These are phyloP conservation scores for Microdon myrmicae DNA, from an alignment of 2,888 invertebrate species.

Conservation along the genomic window DNA sequence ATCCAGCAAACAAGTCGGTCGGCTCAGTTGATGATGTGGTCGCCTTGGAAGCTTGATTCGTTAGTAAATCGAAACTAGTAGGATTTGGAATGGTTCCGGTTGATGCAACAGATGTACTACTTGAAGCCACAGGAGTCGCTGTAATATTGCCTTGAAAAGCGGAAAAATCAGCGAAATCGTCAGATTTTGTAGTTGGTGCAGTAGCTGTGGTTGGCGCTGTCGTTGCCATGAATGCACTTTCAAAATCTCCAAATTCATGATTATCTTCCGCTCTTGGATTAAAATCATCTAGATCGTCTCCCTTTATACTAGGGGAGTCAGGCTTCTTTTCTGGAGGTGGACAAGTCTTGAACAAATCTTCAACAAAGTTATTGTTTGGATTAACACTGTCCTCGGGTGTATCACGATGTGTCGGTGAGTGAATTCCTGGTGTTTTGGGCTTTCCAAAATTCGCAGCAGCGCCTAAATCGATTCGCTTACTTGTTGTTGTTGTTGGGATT, in stretches of 20 bases:
- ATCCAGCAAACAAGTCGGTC: conserved; percentile 68
- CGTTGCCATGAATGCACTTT: conserved; percentile 73
- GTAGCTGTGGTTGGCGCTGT: conserved; percentile 19
- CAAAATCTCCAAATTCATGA: conserved; percentile 82
- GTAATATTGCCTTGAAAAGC: conserved; percentile 70
- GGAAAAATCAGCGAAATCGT: conserved; percentile 86
- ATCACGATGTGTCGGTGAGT: conserved; percentile 66
- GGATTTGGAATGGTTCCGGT: conserved; percentile 10
- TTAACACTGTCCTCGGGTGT: conserved; percentile 58
- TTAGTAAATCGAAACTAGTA: conserved; percentile 60
- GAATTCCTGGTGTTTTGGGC: conserved; percentile 63
- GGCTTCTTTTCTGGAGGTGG: conserved; percentile 55
- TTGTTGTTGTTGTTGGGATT: conserved; percentile 61
- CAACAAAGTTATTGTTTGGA: conserved; percentile 65
- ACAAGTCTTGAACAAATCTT: conserved; percentile 71
- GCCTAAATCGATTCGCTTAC: conserved; percentile 72
- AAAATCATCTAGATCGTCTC: conserved; percentile 65
- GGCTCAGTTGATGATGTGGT: conserved; percentile 53
- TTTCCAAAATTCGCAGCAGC: conserved; percentile 79
- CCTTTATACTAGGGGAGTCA: conserved; percentile 69
- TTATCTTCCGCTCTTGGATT: conserved; percentile 67
- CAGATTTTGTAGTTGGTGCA: conserved; percentile 60
- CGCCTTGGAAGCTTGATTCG: conserved; percentile 18
- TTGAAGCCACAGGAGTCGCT: conserved; percentile 38
- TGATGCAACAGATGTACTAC: conserved; percentile 18